Conservation (phyloP, 2,797 vertebrate genomes). For the Masticophis lateralis region DNA sequence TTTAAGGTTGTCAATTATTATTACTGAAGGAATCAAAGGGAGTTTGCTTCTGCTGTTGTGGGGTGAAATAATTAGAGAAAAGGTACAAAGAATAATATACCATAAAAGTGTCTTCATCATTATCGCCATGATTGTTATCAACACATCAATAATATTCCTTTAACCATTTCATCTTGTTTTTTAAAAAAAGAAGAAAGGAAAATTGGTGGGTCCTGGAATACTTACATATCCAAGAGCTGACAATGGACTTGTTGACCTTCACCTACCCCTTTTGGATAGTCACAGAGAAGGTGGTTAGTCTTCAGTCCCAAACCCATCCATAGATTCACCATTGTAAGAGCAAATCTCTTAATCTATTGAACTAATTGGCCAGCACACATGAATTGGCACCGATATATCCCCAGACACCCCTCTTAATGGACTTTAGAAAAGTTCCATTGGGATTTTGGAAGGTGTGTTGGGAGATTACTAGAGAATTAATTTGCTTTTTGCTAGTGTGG, state of each 20-base stretch:
- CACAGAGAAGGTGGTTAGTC: neutral
- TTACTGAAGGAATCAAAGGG: neutral
- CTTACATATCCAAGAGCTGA: neutral
- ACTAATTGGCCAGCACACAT: neutral
- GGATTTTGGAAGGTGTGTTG: neutral
- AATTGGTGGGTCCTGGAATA: neutral
- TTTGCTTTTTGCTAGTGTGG: neutral
- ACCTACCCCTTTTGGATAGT: neutral
- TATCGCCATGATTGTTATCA: neutral
- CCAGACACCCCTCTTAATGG: neutral
- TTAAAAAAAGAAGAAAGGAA: neutral
- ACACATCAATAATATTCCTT: neutral
- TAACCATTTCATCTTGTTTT: neutral
- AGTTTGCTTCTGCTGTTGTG: neutral
- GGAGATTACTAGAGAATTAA: neutral
- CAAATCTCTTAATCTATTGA: neutral
- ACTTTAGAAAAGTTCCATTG: neutral
- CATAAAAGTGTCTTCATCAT: neutral
- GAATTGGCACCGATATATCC: neutral
- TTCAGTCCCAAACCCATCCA: neutral
- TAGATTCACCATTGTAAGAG: neutral
- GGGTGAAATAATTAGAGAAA: neutral
- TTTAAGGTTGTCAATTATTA: neutral
- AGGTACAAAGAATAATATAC: neutral
- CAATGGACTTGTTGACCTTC: neutral